These are phyloP conservation scores for Xestia rhomboidea DNA, from an alignment of 2,888 invertebrate genomes.

Conservation along the genomic window DNA sequence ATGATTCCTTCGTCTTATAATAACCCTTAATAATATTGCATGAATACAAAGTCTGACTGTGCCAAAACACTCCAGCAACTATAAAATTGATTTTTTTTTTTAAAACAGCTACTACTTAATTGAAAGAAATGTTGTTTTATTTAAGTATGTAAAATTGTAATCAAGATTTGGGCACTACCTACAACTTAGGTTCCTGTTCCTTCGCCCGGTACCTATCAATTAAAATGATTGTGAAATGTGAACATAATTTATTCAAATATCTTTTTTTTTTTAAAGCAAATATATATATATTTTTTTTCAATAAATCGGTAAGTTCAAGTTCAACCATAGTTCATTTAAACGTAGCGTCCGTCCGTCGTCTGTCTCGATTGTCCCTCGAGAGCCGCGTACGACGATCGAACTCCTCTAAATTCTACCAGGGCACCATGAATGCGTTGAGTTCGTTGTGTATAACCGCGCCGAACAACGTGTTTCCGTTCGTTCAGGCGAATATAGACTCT, in stretches of 20 bases:
- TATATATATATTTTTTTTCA: neutral
- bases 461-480: conserved; percentile 16
- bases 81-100: neutral
- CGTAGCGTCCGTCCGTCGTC: neutral
- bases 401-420: conserved; percentile 79
- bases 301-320: neutral
- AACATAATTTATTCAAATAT: neutral
- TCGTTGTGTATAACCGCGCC: neutral
- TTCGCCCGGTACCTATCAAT: neutral
- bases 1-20: neutral
- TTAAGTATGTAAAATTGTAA: neutral
- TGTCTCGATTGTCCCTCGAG: conserved; percentile 38
- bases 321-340: neutral
- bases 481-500: conserved; percentile 21
- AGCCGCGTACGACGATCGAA: conserved; percentile 68
- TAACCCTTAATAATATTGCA: neutral
- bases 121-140: neutral
- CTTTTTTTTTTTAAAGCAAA: too few relatives aligned
- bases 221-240: neutral
- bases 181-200: neutral
- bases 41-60: too few relatives aligned
- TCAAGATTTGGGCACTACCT: neutral
- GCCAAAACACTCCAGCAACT: neutral
- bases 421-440: conserved; percentile 63
- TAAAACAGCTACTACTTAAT: neutral